A percentile compares a stretch with the other conserved stretches of the same genome.
Evolutionary conservation across 1,140 invertebrate species (phyloP).

Genomic region (Meteorus sp.): DNA sequence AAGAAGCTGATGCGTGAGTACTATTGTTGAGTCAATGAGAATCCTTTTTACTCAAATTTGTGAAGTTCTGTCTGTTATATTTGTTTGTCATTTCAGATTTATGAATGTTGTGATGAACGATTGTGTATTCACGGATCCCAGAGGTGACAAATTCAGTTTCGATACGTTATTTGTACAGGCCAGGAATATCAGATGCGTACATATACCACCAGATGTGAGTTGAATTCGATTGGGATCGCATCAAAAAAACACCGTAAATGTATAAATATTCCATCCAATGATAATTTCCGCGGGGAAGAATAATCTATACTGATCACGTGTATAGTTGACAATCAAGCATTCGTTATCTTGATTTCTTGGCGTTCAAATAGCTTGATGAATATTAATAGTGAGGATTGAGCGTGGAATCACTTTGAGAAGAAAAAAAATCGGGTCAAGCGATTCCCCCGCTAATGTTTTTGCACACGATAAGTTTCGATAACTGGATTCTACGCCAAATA

Average conservation of each 20-base stretch:
- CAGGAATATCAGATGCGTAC: conserved; percentile 68
- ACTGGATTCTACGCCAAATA: too few relatives aligned
- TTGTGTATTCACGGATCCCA: conserved; percentile 63
- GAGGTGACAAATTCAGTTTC: conserved; percentile 56
- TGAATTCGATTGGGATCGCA: neutral
- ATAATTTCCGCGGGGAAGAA: neutral
- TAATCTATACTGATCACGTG: too few relatives aligned
- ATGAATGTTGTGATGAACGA: conserved; percentile 71
- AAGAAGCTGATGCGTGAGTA: conserved; percentile 65
- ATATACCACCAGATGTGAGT: conserved; percentile 68
- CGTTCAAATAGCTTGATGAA: too few relatives aligned
- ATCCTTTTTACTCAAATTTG: neutral
- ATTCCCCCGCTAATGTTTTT: too few relatives aligned
- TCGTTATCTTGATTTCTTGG: too few relatives aligned
- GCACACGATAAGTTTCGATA: too few relatives aligned
- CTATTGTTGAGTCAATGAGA: neutral
- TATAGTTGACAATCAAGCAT: too few relatives aligned
- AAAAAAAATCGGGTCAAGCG: too few relatives aligned
- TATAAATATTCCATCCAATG: too few relatives aligned
- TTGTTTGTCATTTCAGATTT: conserved; percentile 51
- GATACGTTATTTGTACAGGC: conserved; percentile 66
- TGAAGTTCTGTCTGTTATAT: neutral
- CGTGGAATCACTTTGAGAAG: too few relatives aligned
- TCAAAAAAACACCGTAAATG: too few relatives aligned
- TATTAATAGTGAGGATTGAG: too few relatives aligned